These are phyloP conservation scores for Calephelis nemesis DNA, from an alignment of 1,140 invertebrate genomes.

Conservation along the genomic window DNA sequence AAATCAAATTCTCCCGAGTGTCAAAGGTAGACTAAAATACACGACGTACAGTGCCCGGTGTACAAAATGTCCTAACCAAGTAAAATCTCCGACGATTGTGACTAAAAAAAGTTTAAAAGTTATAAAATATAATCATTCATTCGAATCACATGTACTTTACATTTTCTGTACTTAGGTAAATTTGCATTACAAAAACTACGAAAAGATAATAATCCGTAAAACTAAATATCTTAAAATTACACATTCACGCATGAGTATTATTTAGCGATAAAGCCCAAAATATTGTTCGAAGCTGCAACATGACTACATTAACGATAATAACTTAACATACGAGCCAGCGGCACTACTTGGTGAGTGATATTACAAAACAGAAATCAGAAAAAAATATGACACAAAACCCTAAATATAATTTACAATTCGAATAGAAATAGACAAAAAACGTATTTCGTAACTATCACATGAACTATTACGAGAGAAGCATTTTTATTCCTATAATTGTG, in stretches of 20 bases:
- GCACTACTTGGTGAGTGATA: conserved; percentile 66
- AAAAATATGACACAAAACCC: conserved; percentile 68
- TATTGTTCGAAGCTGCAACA: conserved; percentile 77
- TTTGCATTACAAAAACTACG: conserved; percentile 60
- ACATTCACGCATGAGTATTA: conserved; percentile 73
- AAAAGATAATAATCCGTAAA: conserved; percentile 58
- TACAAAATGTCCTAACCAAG: conserved; percentile 33
- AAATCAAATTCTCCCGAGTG: neutral
- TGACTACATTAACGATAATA: conserved; percentile 63
- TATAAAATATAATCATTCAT: conserved; percentile 53
- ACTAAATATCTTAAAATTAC: conserved; percentile 65
- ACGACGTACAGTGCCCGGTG: conserved; percentile 37
- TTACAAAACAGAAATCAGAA: conserved; percentile 48
- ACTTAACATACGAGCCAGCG: conserved; percentile 71
- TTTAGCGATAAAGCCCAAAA: conserved; percentile 76
- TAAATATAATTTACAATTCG: conserved; percentile 46
- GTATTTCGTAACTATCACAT: conserved; percentile 62
- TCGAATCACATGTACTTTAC: conserved; percentile 73
- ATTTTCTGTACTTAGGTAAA: conserved; percentile 70
- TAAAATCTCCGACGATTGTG: conserved; percentile 47
- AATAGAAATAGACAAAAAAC: conserved; percentile 53
- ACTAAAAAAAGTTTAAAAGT: conserved; percentile 47
- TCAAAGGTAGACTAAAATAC: conserved; percentile 39
- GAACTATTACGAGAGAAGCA: conserved; percentile 64
- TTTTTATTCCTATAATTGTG: conserved; percentile 69